Conservation (phyloP, 2,797 vertebrate species). For the Leucoraja ocellata region DNA sequence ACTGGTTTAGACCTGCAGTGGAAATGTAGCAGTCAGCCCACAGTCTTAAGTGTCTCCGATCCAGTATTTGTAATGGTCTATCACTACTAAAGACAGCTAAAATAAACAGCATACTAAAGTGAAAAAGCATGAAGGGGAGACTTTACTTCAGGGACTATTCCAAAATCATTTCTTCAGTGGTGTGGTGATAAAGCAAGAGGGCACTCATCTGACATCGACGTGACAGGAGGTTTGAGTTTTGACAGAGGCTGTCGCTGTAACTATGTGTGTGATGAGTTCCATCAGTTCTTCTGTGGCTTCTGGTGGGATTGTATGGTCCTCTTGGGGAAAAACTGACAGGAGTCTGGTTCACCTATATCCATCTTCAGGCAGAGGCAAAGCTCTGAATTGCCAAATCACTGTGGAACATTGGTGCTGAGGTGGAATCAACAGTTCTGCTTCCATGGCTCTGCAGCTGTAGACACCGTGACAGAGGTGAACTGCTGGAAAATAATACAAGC, state of each 20-base stretch:
- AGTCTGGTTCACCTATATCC: conserved; percentile 38
- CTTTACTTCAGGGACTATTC: conserved; percentile 38
- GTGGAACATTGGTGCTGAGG: conserved; percentile 22
- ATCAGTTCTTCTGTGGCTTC: conserved; percentile 37
- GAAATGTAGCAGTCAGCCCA: conserved; percentile 8
- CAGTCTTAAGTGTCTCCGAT: conserved; percentile 18
- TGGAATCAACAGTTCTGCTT: conserved; percentile 28
- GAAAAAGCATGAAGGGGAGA: conserved; percentile 29
- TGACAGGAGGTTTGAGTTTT: conserved; percentile 36
- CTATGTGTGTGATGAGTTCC: conserved; percentile 38
- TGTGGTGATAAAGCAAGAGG: conserved; percentile 38
- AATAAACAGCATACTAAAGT: conserved; percentile 37
- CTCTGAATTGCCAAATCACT: conserved; percentile 36
- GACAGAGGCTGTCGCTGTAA: conserved; percentile 37
- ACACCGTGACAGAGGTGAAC: conserved; percentile 12
- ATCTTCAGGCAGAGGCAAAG: conserved; percentile 34
- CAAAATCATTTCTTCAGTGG: conserved; percentile 38
- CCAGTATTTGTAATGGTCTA: conserved; percentile 13
- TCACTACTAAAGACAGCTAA: conserved; percentile 34
- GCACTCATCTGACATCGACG: conserved; percentile 36
- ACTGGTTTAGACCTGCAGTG: background rate
- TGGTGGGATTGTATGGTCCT: conserved; percentile 16
- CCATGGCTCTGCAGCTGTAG: conserved; percentile 6
- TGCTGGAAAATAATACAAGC: conserved; percentile 15
- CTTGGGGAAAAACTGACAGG: conserved; percentile 37